Evolutionary conservation across 2,113 vertebrate genomes (phyloP).

Genomic region (Rutilus rutilus): DNA sequence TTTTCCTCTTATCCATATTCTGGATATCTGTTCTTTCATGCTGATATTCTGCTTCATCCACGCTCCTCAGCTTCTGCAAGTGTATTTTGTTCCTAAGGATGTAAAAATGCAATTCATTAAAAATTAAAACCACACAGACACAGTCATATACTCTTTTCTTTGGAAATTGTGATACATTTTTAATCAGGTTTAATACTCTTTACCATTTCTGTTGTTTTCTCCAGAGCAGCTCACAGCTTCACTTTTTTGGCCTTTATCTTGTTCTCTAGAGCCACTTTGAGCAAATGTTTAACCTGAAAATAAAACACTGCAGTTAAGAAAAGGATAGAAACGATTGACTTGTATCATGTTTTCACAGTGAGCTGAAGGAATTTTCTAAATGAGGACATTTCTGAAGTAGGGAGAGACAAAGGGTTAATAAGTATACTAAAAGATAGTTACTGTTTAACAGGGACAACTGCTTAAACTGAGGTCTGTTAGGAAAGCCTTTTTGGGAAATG

Average conservation of each 20-base stretch:
- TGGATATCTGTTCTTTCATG: conserved; percentile 80
- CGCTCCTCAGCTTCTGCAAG: conserved; percentile 79
- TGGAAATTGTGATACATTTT: conserved; percentile 82
- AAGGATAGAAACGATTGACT: background rate
- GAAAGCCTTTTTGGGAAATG: conserved; percentile 68
- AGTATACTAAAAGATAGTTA: background rate
- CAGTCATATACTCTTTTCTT: conserved; percentile 78
- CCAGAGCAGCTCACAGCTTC: conserved; percentile 68
- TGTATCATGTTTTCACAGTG: conserved; percentile 71
- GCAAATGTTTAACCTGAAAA: conserved; percentile 77
- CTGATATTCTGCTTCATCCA: conserved; percentile 87
- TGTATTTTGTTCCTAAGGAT: conserved; percentile 83
- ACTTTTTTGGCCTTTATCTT: conserved; percentile 74
- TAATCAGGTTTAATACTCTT: conserved; percentile 81
- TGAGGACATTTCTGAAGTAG: conserved; percentile 66
- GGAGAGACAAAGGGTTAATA: background rate
- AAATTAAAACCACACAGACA: background rate
- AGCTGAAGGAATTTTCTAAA: conserved; percentile 80
- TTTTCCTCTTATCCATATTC: conserved; percentile 84
- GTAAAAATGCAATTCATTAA: background rate
- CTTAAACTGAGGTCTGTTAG: conserved; percentile 85
- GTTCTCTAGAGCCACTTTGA: conserved; percentile 79
- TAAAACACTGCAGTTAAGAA: background rate
- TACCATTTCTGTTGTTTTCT: conserved; percentile 77
- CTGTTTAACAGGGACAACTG: conserved; percentile 64